phyloP scores from a whole-genome alignment of 2,888 invertebrate species.

The Epinotia demarniana region DNA sequence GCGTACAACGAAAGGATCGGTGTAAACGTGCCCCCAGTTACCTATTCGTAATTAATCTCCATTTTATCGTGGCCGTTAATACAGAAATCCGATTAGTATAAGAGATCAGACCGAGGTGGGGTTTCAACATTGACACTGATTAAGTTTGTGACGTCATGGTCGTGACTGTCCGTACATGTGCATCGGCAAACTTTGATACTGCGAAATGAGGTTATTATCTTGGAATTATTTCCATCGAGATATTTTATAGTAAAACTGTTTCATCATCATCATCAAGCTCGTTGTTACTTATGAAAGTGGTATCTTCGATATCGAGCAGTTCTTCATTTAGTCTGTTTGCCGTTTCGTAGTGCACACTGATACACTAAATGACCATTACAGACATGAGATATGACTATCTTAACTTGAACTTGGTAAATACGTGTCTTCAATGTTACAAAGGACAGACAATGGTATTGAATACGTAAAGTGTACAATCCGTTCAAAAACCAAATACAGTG shows the following conservation, averaged over 20 bases:
- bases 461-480: not conserved
- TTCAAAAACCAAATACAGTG: constrained; percentile 9
- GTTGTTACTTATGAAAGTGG: not conserved
- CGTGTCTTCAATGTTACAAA: not conserved
- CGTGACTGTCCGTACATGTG: not conserved
- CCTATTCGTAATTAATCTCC: constrained; percentile 10
- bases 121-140: constrained; percentile 47
- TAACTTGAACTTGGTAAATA: not conserved
- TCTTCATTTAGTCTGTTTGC: not conserved
- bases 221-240: not conserved
- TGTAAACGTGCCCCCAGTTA: constrained; percentile 18
- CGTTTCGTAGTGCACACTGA: not conserved
- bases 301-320: not conserved
- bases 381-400: too few relatives aligned
- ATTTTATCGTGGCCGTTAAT: not conserved
- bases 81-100: constrained; percentile 26
- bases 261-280: too few relatives aligned
- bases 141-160: not conserved
- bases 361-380: not conserved
- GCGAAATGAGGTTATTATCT: not conserved
- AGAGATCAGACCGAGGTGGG: constrained; percentile 42
- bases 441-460: not conserved
- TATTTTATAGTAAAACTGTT: too few relatives aligned
- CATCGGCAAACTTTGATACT: not conserved
- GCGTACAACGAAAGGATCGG: not conserved